Base-by-base conservation (phyloP, 2,797 vertebrate species). In the Rallus crepitans region DNA sequence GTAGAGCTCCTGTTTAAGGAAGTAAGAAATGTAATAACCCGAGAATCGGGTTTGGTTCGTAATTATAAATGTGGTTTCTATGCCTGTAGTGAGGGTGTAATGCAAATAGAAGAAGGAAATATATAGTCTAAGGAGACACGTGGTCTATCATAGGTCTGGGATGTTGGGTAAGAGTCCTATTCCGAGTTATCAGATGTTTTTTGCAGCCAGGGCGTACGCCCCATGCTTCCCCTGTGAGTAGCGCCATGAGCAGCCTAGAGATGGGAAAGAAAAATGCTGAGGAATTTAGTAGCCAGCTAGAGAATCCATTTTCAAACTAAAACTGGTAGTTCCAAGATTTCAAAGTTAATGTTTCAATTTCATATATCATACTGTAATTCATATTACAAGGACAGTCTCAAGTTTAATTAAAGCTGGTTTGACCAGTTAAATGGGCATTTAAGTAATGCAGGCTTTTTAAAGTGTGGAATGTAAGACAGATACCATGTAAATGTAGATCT, bases 251-350 rank as follows among this genome's bases (percentile, higher is more conserved):
- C 52, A 82, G 52, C 13, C 37, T 70, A 59, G 30, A 89, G 28
- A 66, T 33, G 15, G 31, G 65, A 25, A 77, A 53, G 15, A 71
- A 55, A 82, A 76, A 52, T 33, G 8, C 9, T 21, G 37, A 92
- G 70, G 15, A 90, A 52, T 64, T 70, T 92, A 65, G 19, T 9
- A 68, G 23, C 60, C 18, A 33, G 16, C 30, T 50, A 28, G 40
- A 57, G n/a, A 94, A 82, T 47, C 13, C 28, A 50, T 92, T 91
- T 91, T 71, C 53, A 50, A 85, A 85, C 42, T 52, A 39, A 85
- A 89, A 52, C 23, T 50, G 24, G 12, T 76, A 61, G n/a, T 69
- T 72, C 15, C 18, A 47, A 69, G 40, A 61, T 89, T 71, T 39
- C 64, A 71, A 30, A 95, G 15, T 21, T 30, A 81, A 56, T 52